These are phyloP conservation scores for Gymnoscopelus microlampas DNA, from an alignment of 2,797 vertebrate genomes.

Conservation along the genomic window DNA sequence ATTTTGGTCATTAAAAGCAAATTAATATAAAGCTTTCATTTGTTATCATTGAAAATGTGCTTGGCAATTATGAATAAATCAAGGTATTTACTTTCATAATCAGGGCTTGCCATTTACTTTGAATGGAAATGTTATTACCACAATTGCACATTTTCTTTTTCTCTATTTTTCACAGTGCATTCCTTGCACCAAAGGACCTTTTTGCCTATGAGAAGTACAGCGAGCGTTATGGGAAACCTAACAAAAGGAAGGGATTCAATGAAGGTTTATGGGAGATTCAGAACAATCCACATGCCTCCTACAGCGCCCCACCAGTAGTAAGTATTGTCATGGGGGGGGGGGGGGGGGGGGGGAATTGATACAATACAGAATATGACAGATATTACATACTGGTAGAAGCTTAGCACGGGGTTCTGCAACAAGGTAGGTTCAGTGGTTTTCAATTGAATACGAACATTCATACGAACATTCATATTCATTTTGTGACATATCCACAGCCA, in stretches of 20 bases:
- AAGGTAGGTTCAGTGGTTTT: too few species aligned
- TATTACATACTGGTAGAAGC: too few species aligned
- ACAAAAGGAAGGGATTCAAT: constrained; percentile 99
- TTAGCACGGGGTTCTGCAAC: too few species aligned
- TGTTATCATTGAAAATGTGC: too few species aligned
- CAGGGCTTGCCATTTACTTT: not conserved
- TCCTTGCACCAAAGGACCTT: constrained; percentile 95
- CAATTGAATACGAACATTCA: not conserved
- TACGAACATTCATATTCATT: constrained; percentile 2
- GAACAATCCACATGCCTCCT: constrained; percentile 97
- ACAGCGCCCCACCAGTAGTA: constrained; percentile 90
- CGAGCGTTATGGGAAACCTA: constrained; percentile 96
- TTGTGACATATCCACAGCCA: constrained; percentile 75
- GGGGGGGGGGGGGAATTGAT: not conserved
- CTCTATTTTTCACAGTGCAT: constrained; percentile 82
- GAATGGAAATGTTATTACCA: not conserved
- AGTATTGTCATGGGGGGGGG: constrained; percentile 64
- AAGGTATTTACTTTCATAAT: not conserved
- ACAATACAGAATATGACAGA: not conserved
- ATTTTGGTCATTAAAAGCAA: too few species aligned
- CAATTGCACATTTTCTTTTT: constrained; percentile 2
- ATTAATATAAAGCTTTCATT: too few species aligned
- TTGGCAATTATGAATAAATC: not conserved
- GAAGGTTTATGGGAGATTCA: constrained; percentile 99
- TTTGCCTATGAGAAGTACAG: constrained; percentile 94